phyloP scores from a whole-genome alignment of 2,113 vertebrate genomes.

The Sporophila hypoxantha region DNA sequence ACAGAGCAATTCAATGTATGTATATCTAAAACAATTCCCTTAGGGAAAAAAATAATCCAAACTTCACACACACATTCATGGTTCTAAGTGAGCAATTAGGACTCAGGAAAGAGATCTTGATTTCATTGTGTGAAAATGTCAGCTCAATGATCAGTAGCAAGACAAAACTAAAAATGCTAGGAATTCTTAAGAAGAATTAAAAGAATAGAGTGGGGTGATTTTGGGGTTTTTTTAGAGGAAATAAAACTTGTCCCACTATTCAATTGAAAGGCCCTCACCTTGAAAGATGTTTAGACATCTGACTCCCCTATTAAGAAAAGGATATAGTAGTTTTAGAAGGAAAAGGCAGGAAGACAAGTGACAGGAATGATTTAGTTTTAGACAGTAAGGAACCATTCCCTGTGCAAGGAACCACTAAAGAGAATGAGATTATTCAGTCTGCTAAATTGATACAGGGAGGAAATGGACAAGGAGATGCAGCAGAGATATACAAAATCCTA shows the following conservation, averaged over 20 bases:
- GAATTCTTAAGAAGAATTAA: not conserved
- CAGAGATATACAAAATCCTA: not conserved
- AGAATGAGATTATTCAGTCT: not conserved
- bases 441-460: not conserved
- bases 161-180: fast-evolving
- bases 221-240: not conserved
- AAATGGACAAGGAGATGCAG: not conserved
- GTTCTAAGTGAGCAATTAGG: not conserved
- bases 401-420: not conserved
- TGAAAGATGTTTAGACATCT: not conserved
- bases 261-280: not conserved
- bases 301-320: not conserved
- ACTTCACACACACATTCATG: not conserved
- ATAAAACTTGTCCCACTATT: not conserved
- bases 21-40: not conserved
- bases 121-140: not conserved
- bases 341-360: not conserved
- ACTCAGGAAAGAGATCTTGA: not conserved
- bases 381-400: not conserved
- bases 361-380: not conserved
- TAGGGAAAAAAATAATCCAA: not conserved
- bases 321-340: not conserved
- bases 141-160: not conserved
- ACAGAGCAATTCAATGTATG: not conserved
- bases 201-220: not conserved